Evolutionary conservation across 2,888 invertebrate genomes (phyloP), one percentile per base, ranked within the genome.

Genomic region (Conistra vaccinii): DNA sequence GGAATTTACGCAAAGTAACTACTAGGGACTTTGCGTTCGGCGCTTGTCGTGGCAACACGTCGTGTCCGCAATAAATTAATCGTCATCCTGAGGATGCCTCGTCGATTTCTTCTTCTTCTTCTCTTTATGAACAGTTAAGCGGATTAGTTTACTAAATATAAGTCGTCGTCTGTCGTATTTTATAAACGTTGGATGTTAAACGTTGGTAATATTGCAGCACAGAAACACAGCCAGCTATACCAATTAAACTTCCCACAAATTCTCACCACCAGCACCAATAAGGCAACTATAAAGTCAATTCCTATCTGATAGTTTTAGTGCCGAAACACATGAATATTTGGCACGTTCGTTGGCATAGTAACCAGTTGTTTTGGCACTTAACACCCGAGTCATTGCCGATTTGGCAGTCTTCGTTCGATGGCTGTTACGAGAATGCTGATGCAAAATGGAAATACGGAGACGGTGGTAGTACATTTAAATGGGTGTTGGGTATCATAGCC

Each of bases 371-470:
- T 91, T 92, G 91, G 91, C 92, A 90, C 87, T 91, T 90, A 91
- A 87, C 89, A 89, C 89, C 48, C 89, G 83, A 91, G 89, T 89
- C 90, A 89, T 85, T 80, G 91, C 86, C 92, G 88, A 93, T 94
- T 95, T 94, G 94, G 94, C 94, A 93, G 89, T 92, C 93, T 91
- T 92, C 86, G 91, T 89, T 78, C 89, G 78, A 86, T 85, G 61
- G 89, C 87, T 88, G 89, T 93, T 92, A 92, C 83, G 88, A 89
- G 86, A 90, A 88, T 87, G 91, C 92, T 93, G 91, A 91, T 92
- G 88, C 85, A 75, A 81, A 80, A 75, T 71, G 74, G 66, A 60
- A 73, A 55, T 75, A 78, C 77, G 78, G 79, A 85, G 76, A 63
- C 42, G 35, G 20, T 57, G 62, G 53, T 57, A 14, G 62, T 32